Conservation (phyloP, 2,113 vertebrate species). For the Plecotus auritus region DNA sequence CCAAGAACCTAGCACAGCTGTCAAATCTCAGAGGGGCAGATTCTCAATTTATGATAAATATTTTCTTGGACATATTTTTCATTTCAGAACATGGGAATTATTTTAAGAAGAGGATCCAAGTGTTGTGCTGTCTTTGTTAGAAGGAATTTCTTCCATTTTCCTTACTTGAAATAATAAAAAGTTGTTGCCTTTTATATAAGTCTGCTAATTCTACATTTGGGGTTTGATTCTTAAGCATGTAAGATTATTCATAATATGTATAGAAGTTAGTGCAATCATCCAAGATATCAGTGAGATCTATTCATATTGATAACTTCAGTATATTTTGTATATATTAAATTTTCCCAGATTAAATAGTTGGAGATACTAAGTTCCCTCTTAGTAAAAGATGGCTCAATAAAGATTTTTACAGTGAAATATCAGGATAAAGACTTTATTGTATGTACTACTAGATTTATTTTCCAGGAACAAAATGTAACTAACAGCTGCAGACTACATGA, state of each 20-base stretch:
- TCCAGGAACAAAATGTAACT: slow-evolving; percentile 45
- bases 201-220: slow-evolving; percentile 10
- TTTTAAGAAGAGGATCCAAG: slow-evolving; percentile 29
- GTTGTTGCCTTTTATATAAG: not conserved
- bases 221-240: not conserved
- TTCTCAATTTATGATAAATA: slow-evolving; percentile 42
- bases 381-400: not conserved
- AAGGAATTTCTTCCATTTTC: slow-evolving; percentile 6
- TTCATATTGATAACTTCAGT: not conserved
- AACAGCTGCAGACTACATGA: slow-evolving; percentile 24
- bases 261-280: not conserved
- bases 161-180: slow-evolving; percentile 24
- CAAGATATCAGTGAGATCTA: not conserved
- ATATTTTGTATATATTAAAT: slow-evolving; percentile 2
- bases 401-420: not conserved
- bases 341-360: not conserved
- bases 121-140: slow-evolving; percentile 27
- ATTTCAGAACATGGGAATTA: slow-evolving; percentile 51
- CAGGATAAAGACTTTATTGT: slow-evolving; percentile 29
- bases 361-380: not conserved
- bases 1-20: slow-evolving; percentile 39
- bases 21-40: slow-evolving; percentile 47
- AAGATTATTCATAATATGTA: not conserved
- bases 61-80: slow-evolving; percentile 57
- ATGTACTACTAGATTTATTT: not conserved